Evolutionary conservation across 2,888 invertebrate species (phyloP).

Genomic region (Gortyna flavago): DNA sequence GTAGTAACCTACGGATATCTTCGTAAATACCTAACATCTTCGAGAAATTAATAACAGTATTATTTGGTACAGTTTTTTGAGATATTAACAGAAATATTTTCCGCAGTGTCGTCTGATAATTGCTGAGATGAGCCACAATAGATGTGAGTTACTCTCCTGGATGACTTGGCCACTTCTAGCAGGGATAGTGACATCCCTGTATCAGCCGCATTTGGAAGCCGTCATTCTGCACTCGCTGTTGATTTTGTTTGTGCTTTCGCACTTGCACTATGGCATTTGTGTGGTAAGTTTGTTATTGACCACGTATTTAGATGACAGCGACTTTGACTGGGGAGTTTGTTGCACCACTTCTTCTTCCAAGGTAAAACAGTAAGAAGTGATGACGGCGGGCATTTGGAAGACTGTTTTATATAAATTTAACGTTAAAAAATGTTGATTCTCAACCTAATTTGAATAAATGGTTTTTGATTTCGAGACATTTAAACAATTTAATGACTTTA

Average conservation of each 20-base stretch:
- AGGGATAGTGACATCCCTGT: conserved; percentile 87
- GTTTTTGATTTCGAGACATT: background rate
- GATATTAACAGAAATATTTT: background rate
- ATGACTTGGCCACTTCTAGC: conserved; percentile 92
- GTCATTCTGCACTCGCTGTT: conserved; percentile 93
- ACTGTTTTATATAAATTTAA: background rate
- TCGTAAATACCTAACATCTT: background rate
- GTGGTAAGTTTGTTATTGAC: conserved; percentile 93
- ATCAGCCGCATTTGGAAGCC: conserved; percentile 91
- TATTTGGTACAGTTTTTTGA: background rate
- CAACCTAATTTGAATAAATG: background rate
- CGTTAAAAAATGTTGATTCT: background rate
- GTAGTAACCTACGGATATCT: background rate
- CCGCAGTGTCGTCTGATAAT: conserved; percentile 98
- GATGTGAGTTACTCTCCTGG: conserved; percentile 95
- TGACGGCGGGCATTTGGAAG: background rate
- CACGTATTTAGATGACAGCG: background rate
- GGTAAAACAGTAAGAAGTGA: background rate
- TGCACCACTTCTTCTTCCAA: background rate
- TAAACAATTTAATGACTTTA: background rate
- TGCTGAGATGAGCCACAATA: conserved; percentile 98
- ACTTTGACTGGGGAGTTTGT: background rate
- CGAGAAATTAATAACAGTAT: background rate
- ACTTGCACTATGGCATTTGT: conserved; percentile 97
- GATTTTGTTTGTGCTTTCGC: conserved; percentile 92